phyloP scores from a whole-genome alignment of 1,140 invertebrate species.

The Tetramorium parvispinum region DNA sequence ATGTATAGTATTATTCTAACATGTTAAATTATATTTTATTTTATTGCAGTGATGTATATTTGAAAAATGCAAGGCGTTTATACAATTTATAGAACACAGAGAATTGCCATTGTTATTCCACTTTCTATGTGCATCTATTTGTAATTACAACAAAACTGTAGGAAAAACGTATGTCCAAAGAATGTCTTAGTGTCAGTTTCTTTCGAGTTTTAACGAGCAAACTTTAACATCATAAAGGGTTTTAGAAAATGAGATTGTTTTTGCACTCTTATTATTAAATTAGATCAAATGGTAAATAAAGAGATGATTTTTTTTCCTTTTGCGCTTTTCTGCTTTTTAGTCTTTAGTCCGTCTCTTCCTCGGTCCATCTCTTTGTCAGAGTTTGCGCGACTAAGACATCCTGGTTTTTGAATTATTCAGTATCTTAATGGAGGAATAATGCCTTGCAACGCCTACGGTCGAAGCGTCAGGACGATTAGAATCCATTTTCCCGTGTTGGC shows the following conservation, averaged over 20 bases:
- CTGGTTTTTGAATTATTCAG: conserved; percentile 70
- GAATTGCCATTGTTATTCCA: background rate
- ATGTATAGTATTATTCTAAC: background rate
- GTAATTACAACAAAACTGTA: background rate
- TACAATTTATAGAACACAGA: background rate
- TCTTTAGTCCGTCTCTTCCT: background rate
- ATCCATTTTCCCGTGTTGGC: conserved; percentile 61
- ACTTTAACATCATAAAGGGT: background rate
- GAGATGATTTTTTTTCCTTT: background rate
- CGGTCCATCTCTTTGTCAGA: background rate
- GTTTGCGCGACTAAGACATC: conserved; percentile 46
- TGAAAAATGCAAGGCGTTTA: background rate
- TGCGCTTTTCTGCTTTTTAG: background rate
- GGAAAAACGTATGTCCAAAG: background rate
- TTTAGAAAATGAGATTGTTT: background rate
- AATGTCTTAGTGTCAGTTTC: background rate
- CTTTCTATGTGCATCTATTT: background rate
- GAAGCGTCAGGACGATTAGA: conserved; percentile 64
- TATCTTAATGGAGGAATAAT: conserved; percentile 69
- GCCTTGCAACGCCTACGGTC: conserved; percentile 42
- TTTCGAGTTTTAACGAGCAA: background rate
- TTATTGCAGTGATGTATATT: background rate
- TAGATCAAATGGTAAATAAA: background rate
- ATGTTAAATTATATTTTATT: background rate
- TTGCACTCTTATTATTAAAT: background rate